A percentile compares a stretch with the other conserved stretches of the same genome.
phyloP scores from a whole-genome alignment of 2,113 vertebrate species.

The Caranx melampygus region DNA sequence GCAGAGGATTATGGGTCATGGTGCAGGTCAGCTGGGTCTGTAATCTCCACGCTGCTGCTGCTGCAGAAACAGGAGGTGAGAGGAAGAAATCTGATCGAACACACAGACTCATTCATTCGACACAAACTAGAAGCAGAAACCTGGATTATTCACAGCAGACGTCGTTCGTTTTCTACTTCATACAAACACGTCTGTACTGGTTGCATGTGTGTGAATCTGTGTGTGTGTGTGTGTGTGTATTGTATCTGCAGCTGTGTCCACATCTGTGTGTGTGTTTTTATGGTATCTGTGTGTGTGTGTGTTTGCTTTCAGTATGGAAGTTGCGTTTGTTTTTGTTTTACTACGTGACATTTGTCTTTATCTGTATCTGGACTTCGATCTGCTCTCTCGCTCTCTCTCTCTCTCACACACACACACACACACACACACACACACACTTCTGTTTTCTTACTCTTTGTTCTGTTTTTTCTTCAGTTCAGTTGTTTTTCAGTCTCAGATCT shows the following conservation, averaged over 20 bases:
- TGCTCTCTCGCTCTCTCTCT: background rate
- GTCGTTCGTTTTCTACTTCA: no score
- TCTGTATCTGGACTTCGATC: constrained; percentile 6
- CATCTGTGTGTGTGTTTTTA: background rate
- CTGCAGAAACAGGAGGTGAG: no score
- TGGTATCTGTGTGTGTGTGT: background rate
- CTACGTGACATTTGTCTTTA: background rate
- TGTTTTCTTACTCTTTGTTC: background rate
- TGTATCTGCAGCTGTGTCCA: constrained; percentile 42
- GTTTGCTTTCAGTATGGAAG: background rate
- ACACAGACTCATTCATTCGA: no score
- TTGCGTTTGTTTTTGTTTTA: constrained; percentile 25
- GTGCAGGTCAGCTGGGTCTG: no score
- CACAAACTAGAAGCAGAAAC: no score
- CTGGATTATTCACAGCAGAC: no score
- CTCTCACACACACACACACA: no score
- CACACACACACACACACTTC: background rate
- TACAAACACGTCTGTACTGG: no score
- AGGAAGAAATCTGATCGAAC: no score
- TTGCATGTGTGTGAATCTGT: no score
- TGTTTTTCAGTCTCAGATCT: background rate
- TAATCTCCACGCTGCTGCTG: no score
- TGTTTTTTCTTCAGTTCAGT: background rate
- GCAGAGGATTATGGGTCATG: no score
- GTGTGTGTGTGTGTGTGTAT: background rate